These are phyloP conservation scores for Pseudomyrmex dendroicus DNA, from an alignment of 1,140 invertebrate genomes.

Conservation along the genomic window DNA sequence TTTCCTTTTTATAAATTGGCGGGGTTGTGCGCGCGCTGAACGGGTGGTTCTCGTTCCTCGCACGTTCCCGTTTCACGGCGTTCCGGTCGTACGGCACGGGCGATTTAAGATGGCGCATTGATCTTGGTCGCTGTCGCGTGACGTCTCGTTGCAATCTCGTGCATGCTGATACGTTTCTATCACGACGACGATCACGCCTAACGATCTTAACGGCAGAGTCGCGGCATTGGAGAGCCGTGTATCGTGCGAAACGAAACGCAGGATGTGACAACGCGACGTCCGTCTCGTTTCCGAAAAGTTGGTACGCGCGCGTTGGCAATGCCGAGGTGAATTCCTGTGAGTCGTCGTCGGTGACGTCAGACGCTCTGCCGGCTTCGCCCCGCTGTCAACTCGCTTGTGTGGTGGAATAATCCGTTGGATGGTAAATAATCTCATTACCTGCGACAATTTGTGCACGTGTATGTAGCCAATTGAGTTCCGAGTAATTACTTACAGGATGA, in stretches of 20 bases:
- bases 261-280: slow-evolving; percentile 4
- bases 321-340: slow-evolving; percentile 22
- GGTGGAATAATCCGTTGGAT: slow-evolving; percentile 54
- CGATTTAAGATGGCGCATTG: slow-evolving; percentile 71
- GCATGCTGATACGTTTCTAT: not conserved
- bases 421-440: slow-evolving; percentile 32
- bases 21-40: slow-evolving; percentile 28
- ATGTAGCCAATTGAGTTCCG: not conserved
- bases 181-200: too few relatives aligned
- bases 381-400: slow-evolving; percentile 16
- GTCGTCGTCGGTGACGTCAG: slow-evolving; percentile 36
- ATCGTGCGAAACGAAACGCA: not conserved
- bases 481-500: too few relatives aligned
- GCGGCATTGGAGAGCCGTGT: too few relatives aligned
- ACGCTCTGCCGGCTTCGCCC: slow-evolving; percentile 33
- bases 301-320: slow-evolving; percentile 3
- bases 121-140: slow-evolving; percentile 55
- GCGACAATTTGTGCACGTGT: slow-evolving; percentile 6
- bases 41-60: slow-evolving; percentile 15
- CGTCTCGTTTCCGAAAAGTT: not conserved
- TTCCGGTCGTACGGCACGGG: not conserved
- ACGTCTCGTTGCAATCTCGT: slow-evolving; percentile 37
- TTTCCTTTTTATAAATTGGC: slow-evolving; percentile 21
- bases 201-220: too few relatives aligned
- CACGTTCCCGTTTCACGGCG: not conserved